Base-by-base conservation (phyloP, 2,797 vertebrate genomes). In the Antennarius maculatus region DNA sequence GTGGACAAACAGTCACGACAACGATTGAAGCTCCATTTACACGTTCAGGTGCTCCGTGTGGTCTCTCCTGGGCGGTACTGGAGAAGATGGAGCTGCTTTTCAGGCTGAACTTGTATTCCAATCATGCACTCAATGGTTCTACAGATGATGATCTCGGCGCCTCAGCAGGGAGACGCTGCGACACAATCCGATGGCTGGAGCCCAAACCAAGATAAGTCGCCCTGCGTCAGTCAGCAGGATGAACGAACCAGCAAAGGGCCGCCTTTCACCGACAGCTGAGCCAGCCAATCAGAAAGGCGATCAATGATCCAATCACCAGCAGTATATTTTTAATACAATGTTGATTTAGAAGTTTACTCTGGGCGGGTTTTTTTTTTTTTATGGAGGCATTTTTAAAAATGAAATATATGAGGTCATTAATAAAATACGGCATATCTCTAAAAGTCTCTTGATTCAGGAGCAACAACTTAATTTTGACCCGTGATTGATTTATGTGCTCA, bases 1-100 rank as follows among this genome's bases (percentile, higher is more conserved):
- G 81, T 15, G 74, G 51, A 34, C 46, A 2, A 53, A 15, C 60
- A 77, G 71, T 92, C 89, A 92, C 83, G 84, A 86, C 86, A 18
- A n/a, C 34, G 71, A 66, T 52, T 63, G 71, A 12, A 77, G 29
- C 77, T 88, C 92, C 91, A 92, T 91, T 47, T 68, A 88, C 69
- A 31, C 70, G 73, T 41, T 18, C 31, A 5, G 56, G 18, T 52
- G 9, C 14, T 72, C 69, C 61, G 29, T 69, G 28, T 28, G 54
- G 3, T 68, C 14, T 52, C 63, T 69, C 43, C 18, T n/a, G n/a
- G 53, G 34, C n/a, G 60, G 18, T 23, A 17, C 17, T 23, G 52
- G 18, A 27, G 5, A 8, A 28, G 52, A 47, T 29, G 34, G 52
- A 64, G 60, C 50, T 47, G 46, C 10, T 37, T 45, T 54, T 77